Evolutionary conservation across 2,113 vertebrate genomes (phyloP).

Genomic region (Rhipidura dahli): DNA sequence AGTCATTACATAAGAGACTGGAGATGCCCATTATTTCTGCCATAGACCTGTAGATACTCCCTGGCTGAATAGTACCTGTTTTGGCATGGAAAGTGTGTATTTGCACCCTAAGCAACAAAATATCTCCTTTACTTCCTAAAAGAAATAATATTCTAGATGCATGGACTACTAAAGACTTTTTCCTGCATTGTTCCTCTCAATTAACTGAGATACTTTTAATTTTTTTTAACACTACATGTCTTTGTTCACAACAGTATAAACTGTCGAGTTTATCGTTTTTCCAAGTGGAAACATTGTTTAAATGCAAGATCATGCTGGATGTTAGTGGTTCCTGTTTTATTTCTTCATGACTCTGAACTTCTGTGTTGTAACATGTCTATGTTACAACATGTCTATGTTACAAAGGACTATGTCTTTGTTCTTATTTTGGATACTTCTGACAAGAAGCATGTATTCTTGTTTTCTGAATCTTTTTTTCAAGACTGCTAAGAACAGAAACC

Average conservation of each 20-base stretch:
- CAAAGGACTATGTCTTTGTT: not conserved
- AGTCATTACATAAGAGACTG: not conserved
- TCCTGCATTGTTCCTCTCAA: not conserved
- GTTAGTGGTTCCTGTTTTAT: not conserved
- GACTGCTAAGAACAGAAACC: not conserved
- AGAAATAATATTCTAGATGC: not conserved
- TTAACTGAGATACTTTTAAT: not conserved
- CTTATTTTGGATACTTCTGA: not conserved
- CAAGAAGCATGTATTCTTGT: not conserved
- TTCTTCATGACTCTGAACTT: not conserved
- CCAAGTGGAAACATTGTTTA: not conserved
- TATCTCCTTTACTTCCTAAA: not conserved
- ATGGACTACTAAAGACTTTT: not conserved
- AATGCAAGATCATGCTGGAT: accelerated
- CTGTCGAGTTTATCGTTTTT: not conserved
- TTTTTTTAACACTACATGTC: not conserved
- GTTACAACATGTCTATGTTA: not conserved
- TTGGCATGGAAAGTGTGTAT: not conserved
- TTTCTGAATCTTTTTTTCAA: not conserved
- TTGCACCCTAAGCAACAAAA: not conserved
- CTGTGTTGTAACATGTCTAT: not conserved
- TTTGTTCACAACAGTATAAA: not conserved
- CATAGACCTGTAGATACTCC: not conserved
- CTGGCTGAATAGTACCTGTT: not conserved
- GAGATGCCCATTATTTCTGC: not conserved